Evolutionary conservation across 2,888 invertebrate genomes (phyloP).

Genomic region (Melanostoma mellinum): DNA sequence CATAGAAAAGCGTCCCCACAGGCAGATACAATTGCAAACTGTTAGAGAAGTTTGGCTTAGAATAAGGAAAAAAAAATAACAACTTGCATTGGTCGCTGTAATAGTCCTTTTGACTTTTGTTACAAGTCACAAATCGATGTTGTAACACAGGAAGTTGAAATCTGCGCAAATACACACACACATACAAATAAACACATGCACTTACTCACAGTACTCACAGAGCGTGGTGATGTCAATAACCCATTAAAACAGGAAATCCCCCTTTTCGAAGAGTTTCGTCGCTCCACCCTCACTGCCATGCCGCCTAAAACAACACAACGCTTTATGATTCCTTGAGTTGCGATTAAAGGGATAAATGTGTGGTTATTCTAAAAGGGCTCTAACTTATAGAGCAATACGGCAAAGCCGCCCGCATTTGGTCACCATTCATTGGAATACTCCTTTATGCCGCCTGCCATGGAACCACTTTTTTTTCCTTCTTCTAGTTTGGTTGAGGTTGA

Average conservation of each 20-base stretch:
- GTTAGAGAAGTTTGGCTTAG: not conserved
- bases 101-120: conserved; percentile 44
- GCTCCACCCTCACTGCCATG: conserved; percentile 24
- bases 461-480: not conserved
- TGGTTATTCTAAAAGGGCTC: not conserved
- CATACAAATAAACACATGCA: not conserved
- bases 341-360: conserved; percentile 29
- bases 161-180: conserved; percentile 15
- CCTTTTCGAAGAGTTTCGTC: conserved; percentile 24
- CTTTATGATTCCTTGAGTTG: conserved; percentile 51
- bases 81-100: not conserved
- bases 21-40: conserved; percentile 48
- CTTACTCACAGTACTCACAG: not conserved
- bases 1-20: conserved; percentile 55
- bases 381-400: not conserved
- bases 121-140: conserved; percentile 45
- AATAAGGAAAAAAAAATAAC: not conserved
- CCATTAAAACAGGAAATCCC: conserved; percentile 61
- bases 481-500: conserved; percentile 1
- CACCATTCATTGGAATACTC: conserved; percentile 20
- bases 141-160: conserved; percentile 51
- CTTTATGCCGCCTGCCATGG: not conserved
- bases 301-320: conserved; percentile 20
- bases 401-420: conserved; percentile 42
- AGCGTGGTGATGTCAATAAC: conserved; percentile 62